Base-by-base conservation (phyloP, 2,888 invertebrate genomes). In the Pyrgus malvae region DNA sequence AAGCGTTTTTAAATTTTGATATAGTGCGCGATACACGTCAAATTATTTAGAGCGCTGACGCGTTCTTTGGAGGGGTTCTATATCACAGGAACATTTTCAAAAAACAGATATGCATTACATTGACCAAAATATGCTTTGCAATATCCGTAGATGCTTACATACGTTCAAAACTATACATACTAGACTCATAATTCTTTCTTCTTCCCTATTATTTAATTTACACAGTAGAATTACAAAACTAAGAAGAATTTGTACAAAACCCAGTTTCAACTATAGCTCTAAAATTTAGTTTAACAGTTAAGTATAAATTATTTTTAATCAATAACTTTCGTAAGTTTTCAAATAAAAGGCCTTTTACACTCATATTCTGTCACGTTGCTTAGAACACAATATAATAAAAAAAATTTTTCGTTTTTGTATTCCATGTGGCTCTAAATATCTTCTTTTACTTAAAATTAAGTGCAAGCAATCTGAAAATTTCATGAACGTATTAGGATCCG, bases 271-370 rank as follows among this genome's bases (percentile, higher is more conserved):
- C 66, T 72, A 65, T 70, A 72, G 69, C 65, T 64, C 63, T 65
- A 70, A 68, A 60, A 59, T 65, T 59, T 62, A 76, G n/a, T n/a
- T n/a, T n/a, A 74, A 69, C 69, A 72, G 72, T 72, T 53, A n/a
- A n/a, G n/a, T n/a, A 69, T 74, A 74, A 73, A 74, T 62, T 55
- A 67, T 69, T 67, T 68, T 65, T 61, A 72, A 65, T 70, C 69
- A 57, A 66, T 68, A 41, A 70, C 63, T 69, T 74, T 65, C 72
- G 62, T 72, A 66, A 65, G 57, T 64, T 53, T 53, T 53, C 16
- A 29, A 38, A 25, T 37, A 44, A 45, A 17, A 53, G 38, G 27
- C 38, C 37, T 21, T 23, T 27, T 23, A 45, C 45, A 53, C 29
- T 31, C 23, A 9, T 21, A 38, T 45, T 53, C 44, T 45, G 53